Conservation (phyloP, 2,113 vertebrate species). For the Mesocricetus auratus region DNA sequence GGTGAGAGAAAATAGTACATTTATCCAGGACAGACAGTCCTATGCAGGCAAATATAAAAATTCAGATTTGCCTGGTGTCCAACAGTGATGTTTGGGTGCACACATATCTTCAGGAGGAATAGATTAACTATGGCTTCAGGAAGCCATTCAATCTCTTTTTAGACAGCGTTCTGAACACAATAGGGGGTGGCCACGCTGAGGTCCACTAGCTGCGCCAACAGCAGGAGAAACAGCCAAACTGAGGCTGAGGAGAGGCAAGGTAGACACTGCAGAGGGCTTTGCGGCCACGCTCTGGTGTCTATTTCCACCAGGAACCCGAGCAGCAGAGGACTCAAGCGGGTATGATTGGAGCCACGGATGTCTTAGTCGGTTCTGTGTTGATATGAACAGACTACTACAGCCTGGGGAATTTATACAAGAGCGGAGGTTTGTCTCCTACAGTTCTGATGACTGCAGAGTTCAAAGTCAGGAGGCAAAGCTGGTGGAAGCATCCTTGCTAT, state of each 20-base stretch:
- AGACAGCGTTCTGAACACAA: neutral
- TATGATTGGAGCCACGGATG: rapidly evolving
- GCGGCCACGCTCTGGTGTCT: rapidly evolving
- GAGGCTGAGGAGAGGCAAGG: neutral
- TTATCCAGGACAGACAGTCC: slow-evolving; percentile 50
- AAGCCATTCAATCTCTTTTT: neutral
- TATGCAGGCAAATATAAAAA: neutral
- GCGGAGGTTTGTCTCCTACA: neutral
- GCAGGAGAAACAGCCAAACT: too few relatives aligned
- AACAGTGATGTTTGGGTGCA: neutral
- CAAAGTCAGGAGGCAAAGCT: neutral
- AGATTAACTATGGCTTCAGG: neutral
- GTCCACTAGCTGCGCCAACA: too few relatives aligned
- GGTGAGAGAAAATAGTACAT: slow-evolving; percentile 38
- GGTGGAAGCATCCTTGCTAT: neutral
- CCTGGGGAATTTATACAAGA: neutral
- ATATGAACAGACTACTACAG: neutral
- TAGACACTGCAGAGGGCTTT: rapidly evolving
- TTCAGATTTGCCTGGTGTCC: neutral
- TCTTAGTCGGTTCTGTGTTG: neutral
- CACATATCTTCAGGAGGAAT: neutral
- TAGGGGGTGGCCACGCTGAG: too few relatives aligned
- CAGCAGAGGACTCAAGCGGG: neutral
- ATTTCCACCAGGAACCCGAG: rapidly evolving
- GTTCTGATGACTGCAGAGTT: neutral